A percentile compares a stretch with the other conserved stretches of the same genome.
These are phyloP conservation scores for Labia minor DNA, from an alignment of 2,888 invertebrate genomes.

Conservation along the genomic window DNA sequence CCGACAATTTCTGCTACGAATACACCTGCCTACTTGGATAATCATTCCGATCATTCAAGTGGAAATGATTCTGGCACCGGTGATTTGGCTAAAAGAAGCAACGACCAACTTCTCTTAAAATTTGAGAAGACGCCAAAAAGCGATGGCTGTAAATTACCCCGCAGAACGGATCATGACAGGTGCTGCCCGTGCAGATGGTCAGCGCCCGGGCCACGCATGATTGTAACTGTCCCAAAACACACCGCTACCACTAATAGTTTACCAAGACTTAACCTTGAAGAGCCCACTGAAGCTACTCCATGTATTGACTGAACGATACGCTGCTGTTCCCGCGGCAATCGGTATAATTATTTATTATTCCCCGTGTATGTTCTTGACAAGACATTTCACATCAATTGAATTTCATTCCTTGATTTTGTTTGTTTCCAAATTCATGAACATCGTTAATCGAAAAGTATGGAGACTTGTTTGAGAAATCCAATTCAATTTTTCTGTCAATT, in stretches of 20 bases:
- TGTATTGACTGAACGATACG: neutral
- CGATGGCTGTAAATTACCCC: conserved; percentile 15
- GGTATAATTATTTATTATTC: too few species aligned
- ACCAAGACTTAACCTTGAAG: neutral
- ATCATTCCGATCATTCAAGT: conserved; percentile 60
- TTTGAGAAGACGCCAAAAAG: neutral
- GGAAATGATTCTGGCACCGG: conserved; percentile 67
- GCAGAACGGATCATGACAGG: conserved; percentile 23
- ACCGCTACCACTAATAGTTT: neutral
- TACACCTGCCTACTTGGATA: conserved; percentile 44
- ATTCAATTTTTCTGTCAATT: too few species aligned
- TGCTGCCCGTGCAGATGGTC: conserved; percentile 23
- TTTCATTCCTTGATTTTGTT: too few species aligned
- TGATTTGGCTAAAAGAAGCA: conserved; percentile 64
- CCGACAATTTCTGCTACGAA: conserved; percentile 37
- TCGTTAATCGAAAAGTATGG: too few species aligned
- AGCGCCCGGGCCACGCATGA: conserved; percentile 15
- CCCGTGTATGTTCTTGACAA: too few species aligned
- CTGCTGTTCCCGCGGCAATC: neutral
- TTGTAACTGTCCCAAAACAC: neutral
- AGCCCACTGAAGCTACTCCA: neutral
- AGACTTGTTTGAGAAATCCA: too few species aligned
- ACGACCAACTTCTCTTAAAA: conserved; percentile 41
- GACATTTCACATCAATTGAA: too few species aligned
- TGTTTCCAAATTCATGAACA: too few species aligned